phyloP scores from a whole-genome alignment of 35 echinoderm and acorn worm genomes.

The Eucidaris tribuloides region DNA sequence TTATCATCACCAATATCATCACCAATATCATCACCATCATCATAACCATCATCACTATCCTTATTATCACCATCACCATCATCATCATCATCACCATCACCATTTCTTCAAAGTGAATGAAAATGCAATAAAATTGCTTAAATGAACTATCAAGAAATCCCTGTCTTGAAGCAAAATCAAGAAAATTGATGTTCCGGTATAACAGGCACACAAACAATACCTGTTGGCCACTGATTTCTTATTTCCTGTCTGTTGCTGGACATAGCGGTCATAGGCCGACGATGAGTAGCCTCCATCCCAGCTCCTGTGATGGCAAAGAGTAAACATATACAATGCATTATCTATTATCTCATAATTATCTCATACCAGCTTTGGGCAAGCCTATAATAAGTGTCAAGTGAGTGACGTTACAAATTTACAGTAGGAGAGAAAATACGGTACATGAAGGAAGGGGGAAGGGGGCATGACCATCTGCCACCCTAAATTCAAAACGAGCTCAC shows the following conservation, averaged over 20 bases:
- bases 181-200: not conserved
- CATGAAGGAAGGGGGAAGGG: not conserved
- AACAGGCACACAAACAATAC: not conserved
- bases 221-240: conserved; percentile 88
- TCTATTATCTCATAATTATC: not conserved
- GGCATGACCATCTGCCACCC: not conserved
- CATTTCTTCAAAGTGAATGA: not conserved
- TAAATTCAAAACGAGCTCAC: not conserved
- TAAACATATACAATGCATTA: not conserved
- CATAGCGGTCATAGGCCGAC: conserved; percentile 74
- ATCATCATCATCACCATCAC: not conserved
- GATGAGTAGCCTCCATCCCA: conserved; percentile 83
- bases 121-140: not conserved
- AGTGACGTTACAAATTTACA: not conserved
- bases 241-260: conserved; percentile 56
- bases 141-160: not conserved
- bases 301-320: conserved; percentile 7
- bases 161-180: not conserved
- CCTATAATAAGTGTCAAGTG: not conserved
- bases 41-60: not conserved
- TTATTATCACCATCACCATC: not conserved
- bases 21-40: not conserved
- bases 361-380: not conserved
- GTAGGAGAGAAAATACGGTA: not conserved
- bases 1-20: not conserved